Conservation (phyloP, 2,888 invertebrate genomes). For the Flexamia atlantica region DNA sequence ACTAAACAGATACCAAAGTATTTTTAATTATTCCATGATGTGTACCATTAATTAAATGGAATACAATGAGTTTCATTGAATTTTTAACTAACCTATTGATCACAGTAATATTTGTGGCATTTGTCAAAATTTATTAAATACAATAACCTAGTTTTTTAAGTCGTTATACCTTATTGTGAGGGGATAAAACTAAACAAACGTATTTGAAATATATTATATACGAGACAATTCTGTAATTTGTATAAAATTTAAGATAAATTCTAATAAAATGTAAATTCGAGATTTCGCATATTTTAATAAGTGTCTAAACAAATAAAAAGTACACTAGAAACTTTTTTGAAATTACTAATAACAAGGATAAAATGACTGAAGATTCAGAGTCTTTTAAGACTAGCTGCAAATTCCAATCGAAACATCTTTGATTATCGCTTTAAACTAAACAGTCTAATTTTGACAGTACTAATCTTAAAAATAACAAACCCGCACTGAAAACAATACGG, state of each 20-base stretch:
- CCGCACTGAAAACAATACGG: conserved; percentile 38
- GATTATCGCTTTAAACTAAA: conserved; percentile 59
- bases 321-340: conserved; percentile 2
- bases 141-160: conserved; percentile 35
- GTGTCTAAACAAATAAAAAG: neutral
- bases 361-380: conserved; percentile 29
- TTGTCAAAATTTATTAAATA: conserved; percentile 46
- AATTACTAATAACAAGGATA: neutral
- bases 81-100: conserved; percentile 48
- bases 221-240: neutral
- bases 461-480: conserved; percentile 59
- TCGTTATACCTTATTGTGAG: conserved; percentile 13
- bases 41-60: conserved; percentile 19
- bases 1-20: neutral
- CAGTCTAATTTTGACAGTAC: conserved; percentile 51
- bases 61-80: conserved; percentile 28
- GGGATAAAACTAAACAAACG: neutral
- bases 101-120: conserved; percentile 59
- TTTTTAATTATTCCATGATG: no score
- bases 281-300: neutral
- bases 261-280: conserved; percentile 20
- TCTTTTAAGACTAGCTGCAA: conserved; percentile 48
- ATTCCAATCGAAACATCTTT: conserved; percentile 60
- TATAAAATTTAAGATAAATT: neutral
- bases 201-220: neutral